These are phyloP conservation scores for Budorcas taxicolor DNA, from an alignment of 2,113 vertebrate genomes.

Conservation along the genomic window DNA sequence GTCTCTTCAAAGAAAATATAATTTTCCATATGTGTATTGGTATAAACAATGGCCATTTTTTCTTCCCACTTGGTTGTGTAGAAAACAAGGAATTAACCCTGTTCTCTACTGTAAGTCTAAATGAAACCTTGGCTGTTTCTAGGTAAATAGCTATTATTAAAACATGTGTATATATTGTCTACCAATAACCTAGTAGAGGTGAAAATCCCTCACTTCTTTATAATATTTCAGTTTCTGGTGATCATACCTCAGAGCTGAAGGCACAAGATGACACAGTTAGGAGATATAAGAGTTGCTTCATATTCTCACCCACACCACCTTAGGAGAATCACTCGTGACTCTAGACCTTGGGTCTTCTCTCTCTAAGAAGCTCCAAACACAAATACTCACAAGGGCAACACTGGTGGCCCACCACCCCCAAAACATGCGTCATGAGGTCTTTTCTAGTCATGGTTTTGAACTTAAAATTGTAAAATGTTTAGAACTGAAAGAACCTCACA, in stretches of 20 bases:
- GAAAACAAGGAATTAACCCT: slow-evolving; percentile 53
- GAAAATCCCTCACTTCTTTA: slow-evolving; percentile 12
- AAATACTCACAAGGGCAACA: neutral
- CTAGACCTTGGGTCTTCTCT: neutral
- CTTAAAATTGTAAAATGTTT: neutral
- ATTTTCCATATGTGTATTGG: slow-evolving; percentile 56
- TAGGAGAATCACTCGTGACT: neutral
- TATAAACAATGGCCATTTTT: slow-evolving; percentile 45
- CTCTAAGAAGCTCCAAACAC: neutral
- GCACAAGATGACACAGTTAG: neutral
- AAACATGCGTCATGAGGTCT: neutral
- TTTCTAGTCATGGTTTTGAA: neutral
- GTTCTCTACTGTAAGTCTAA: slow-evolving; percentile 36
- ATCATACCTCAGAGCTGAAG: neutral
- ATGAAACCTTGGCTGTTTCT: slow-evolving; percentile 26
- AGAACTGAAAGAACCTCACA: neutral
- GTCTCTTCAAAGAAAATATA: slow-evolving; percentile 63
- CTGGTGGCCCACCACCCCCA: neutral
- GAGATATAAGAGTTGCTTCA: neutral
- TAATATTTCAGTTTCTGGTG: neutral
- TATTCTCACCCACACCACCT: neutral
- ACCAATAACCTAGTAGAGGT: neutral
- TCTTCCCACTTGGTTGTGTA: slow-evolving; percentile 30
- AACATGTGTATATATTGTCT: neutral
- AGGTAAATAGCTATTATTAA: neutral